Evolutionary conservation across 1,140 invertebrate genomes (phyloP), one percentile per base, ranked within the genome.

Genomic region (Formica selysi): DNA sequence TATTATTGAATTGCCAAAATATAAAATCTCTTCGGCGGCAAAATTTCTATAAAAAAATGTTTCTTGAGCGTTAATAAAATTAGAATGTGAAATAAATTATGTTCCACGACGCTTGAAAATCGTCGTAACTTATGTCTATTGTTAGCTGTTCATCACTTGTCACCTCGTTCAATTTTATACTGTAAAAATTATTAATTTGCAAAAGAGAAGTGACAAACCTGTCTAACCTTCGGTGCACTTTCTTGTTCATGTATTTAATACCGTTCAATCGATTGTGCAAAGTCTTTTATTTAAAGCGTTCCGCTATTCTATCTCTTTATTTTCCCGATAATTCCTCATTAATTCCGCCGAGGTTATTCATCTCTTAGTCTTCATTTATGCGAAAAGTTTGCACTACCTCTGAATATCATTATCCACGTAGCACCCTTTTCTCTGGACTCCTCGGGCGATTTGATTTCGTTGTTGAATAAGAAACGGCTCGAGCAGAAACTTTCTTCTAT

Each of bases 231-330:
- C n/a, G 1, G 22, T 48, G 59, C 51, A 78, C 73, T 85, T 76
- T 26, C 79, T 61, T 83, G 22, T 83, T 71, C 68, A 86, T 13
- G 68, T 83, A 86, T 86, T 86, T 83, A 86, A 86, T 83, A 65
- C 41, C 71, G 54, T 62, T 83, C 57, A 67, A 83, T 86, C 78
- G 67, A 71, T 54, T 54, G 57, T 54, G 57, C 70, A 13, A 67
- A n/a, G 41, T 87, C 80, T 88, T 79, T 89, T 89, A 89, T 88
- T 88, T 87, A 88, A 89, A 89, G 22, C 84, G 48, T 88, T 88
- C 79, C 73, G 48, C 80, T 76, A 76, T 48, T 64, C 78, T 78
- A 74, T 59, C 81, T 73, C 86, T 78, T 89, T 89, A 87, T 88
- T 89, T 89, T 76, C 65, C 86, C 57, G 79, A 87, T 87, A 87